Evolutionary conservation across 2,797 vertebrate genomes (phyloP), one percentile per base, ranked within the genome.

Genomic region (Typhlichthys eigenmanni): DNA sequence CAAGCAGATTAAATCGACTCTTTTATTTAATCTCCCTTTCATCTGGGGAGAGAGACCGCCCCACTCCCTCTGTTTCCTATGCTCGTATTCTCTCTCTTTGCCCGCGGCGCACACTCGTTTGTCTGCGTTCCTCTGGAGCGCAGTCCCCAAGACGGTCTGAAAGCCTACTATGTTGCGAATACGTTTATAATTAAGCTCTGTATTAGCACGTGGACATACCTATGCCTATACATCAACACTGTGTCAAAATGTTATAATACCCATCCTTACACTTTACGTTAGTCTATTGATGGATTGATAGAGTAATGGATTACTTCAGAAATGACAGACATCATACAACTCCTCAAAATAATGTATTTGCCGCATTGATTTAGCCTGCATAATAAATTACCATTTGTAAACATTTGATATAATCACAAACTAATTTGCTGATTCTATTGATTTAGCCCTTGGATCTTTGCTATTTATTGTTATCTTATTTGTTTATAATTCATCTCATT

Each of bases 1-100:
- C 93, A 91, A 94, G 94, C 94, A 90, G 93, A 95, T 96, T 97
- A 96, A 97, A 97, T 95, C 91, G 92, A 93, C 91, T 93, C 93
- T 93, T 97, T 98, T 97, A 95, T 98, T 95, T 94, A 91, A 90
- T 88, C 89, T 91, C 88, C 94, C 96, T 98, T 97, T 98, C 96
- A 98, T 98, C 93, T 95, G 80, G 82, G 88, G 91, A 92, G 90
- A 89, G 86, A 93, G 89, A 88, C 93, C 92, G 92, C 91, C 94
- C 89, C 84, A 87, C 83, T 79, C 80, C 64, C 85, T 85, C 89
- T 92, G 74, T 74, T 70, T 84, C 80, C 76, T 68, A 47, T 72
- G 64, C 68, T 62, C 13, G 68, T 58, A 73, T 63, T 65, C 46
- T 69, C 55, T 47, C 72, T 81, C 86, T 92, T 47, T 62, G 94